A percentile compares a stretch with the other conserved stretches of the same genome.
These are phyloP conservation scores for Takifugu bimaculatus DNA, from an alignment of 2,113 vertebrate species.

Conservation along the genomic window DNA sequence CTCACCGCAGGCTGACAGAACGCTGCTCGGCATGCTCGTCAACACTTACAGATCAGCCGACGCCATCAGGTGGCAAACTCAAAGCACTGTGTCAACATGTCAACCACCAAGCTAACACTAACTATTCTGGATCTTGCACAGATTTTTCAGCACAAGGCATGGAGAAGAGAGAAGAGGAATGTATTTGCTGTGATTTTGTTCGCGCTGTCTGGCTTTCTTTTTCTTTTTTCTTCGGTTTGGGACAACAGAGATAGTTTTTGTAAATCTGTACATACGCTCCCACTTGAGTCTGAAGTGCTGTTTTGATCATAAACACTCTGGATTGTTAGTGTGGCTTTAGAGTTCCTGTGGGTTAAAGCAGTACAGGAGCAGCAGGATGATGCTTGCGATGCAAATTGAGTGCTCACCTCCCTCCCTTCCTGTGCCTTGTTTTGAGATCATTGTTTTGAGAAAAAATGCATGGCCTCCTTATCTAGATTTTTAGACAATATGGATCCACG, in stretches of 20 bases:
- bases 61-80: constrained; percentile 40
- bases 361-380: constrained; percentile 53
- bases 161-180: constrained; percentile 22
- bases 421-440: constrained; percentile 77
- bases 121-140: constrained; percentile 40
- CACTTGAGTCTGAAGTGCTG: constrained; percentile 57
- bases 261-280: constrained; percentile 65
- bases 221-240: constrained; percentile 47
- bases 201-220: constrained; percentile 29
- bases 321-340: constrained; percentile 47
- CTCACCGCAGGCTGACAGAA: constrained; percentile 45
- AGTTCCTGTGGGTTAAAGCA: constrained; percentile 46
- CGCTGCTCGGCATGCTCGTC: constrained; percentile 43
- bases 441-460: constrained; percentile 71
- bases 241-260: constrained; percentile 55
- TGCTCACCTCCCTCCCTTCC: constrained; percentile 62
- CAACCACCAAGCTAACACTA: constrained; percentile 35
- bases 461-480: constrained; percentile 60
- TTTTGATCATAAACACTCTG: constrained; percentile 43
- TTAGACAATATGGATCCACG: constrained; percentile 49
- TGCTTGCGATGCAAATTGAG: constrained; percentile 71
- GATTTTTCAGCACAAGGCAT: constrained; percentile 38
- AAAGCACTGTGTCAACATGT: constrained; percentile 50
- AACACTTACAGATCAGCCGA: constrained; percentile 48
- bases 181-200: constrained; percentile 47